A percentile compares a stretch with the other conserved stretches of the same genome.
phyloP scores from a whole-genome alignment of 2,888 invertebrate species.

The Lysandra coridon region DNA sequence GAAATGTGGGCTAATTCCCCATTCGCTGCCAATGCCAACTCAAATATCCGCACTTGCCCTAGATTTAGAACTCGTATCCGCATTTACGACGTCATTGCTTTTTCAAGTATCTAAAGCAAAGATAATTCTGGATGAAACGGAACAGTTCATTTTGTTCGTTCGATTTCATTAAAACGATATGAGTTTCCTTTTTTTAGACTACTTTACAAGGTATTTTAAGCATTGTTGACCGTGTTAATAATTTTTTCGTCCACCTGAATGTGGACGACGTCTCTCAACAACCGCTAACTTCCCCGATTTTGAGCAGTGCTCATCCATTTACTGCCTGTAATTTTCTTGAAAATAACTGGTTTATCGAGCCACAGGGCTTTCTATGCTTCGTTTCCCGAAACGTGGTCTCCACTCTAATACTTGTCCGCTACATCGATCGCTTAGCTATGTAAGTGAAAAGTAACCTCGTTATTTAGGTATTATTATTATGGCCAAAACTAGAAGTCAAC shows the following conservation, averaged over 20 bases:
- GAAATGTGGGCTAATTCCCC: background rate
- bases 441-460: too few relatives aligned
- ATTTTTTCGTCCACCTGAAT: too few relatives aligned
- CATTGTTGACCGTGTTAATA: background rate
- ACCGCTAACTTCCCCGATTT: too few relatives aligned
- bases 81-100: conserved; percentile 29
- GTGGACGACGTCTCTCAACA: too few relatives aligned
- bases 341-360: too few relatives aligned
- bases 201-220: background rate
- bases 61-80: conserved; percentile 24
- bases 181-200: background rate
- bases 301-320: too few relatives aligned
- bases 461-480: too few relatives aligned
- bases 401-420: background rate
- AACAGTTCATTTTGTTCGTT: conserved; percentile 4
- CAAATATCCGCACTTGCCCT: conserved; percentile 27
- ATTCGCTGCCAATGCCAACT: conserved; percentile 25
- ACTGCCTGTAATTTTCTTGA: too few relatives aligned
- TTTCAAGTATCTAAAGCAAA: conserved; percentile 28
- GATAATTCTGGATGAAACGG: conserved; percentile 8
- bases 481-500: too few relatives aligned
- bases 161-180: background rate
- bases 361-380: background rate
- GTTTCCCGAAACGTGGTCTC: background rate
- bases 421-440: background rate